Conservation (phyloP, 2,113 vertebrate genomes). For the Chloropsis cyanopogon region DNA sequence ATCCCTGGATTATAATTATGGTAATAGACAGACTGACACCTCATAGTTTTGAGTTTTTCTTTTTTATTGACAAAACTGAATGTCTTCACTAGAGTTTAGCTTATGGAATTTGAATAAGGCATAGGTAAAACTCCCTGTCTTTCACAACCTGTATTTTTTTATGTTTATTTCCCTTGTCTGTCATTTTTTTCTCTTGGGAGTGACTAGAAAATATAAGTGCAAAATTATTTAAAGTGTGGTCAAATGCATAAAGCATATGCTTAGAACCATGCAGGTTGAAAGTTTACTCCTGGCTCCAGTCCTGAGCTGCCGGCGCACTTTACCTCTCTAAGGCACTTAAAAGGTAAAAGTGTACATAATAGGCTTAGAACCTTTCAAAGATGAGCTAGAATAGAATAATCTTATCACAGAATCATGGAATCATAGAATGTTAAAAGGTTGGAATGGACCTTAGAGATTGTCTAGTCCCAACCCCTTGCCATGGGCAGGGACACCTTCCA, state of each 20-base stretch:
- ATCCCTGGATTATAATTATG: not conserved
- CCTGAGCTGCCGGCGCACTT: not conserved
- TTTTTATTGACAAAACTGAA: not conserved
- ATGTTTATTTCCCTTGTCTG: not conserved
- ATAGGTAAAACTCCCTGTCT: not conserved
- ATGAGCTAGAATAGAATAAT: not conserved
- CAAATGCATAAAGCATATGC: not conserved
- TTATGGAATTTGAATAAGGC: not conserved
- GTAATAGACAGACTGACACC: not conserved
- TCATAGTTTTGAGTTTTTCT: not conserved
- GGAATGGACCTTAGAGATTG: not conserved
- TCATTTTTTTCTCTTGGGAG: not conserved
- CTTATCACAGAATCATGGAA: not conserved
- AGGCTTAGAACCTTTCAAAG: not conserved
- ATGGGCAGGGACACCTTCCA: not conserved
- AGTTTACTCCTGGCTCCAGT: not conserved
- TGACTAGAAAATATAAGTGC: not conserved
- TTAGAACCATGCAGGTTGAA: not conserved
- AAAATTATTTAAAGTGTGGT: not conserved
- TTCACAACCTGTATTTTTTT: not conserved
- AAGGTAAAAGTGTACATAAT: not conserved
- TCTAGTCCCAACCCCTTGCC: not conserved
- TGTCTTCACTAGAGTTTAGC: not conserved
- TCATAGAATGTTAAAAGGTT: not conserved
- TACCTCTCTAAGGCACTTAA: not conserved